Conservation (phyloP, 2,113 vertebrate species). For the Tretioscincus oriximinensis region DNA sequence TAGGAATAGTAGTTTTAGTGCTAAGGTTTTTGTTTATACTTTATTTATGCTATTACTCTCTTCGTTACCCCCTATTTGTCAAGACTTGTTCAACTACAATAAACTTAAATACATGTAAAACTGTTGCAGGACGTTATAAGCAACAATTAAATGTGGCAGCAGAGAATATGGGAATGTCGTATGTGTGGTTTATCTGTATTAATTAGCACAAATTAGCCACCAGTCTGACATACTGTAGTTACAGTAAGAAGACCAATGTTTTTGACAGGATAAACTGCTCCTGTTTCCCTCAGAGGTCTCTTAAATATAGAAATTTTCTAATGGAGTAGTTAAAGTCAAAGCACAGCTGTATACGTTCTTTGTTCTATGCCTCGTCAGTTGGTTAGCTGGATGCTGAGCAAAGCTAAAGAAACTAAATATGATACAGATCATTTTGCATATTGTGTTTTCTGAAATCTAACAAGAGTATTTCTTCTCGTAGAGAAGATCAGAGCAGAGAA, state of each 20-base stretch:
- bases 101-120: not conserved
- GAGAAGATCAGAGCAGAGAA: conserved; percentile 79
- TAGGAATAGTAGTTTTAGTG: no score
- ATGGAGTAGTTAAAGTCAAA: conserved; percentile 2
- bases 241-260: not conserved
- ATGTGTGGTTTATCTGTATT: not conserved
- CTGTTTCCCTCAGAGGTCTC: not conserved
- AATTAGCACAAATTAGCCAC: not conserved
- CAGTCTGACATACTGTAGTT: not conserved
- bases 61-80: no score
- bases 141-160: no score
- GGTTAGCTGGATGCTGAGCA: not conserved
- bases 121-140: not conserved
- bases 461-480: conserved; percentile 58
- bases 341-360: not conserved
- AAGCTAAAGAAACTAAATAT: not conserved
- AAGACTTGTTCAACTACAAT: no score
- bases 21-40: no score
- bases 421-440: not conserved
- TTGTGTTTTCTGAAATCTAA: conserved; percentile 3
- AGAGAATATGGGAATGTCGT: no score
- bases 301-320: not conserved
- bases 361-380: not conserved
- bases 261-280: not conserved
- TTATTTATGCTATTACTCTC: no score